Evolutionary conservation across 2,888 invertebrate genomes (phyloP).

Genomic region (Leptura quadrifasciata): DNA sequence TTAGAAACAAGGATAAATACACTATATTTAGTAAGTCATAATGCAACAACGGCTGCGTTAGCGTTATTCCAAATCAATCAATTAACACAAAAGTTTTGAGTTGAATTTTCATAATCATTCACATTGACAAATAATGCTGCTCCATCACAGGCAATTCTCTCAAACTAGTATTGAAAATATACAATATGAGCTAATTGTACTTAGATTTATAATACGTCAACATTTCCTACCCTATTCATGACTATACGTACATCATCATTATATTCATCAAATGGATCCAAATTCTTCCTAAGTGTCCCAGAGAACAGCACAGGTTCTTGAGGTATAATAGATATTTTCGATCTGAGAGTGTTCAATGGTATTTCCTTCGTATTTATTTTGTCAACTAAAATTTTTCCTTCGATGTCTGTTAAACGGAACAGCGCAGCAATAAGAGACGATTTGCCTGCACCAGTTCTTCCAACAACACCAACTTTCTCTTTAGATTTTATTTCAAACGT

Average conservation of each 20-base stretch:
- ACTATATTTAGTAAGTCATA: no score
- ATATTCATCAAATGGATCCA: conserved; percentile 91
- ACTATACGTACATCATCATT: conserved; percentile 76
- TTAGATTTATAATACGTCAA: no score
- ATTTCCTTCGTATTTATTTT: conserved; percentile 81
- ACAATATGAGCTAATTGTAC: no score
- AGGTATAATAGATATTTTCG: conserved; percentile 88
- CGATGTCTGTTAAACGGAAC: conserved; percentile 86
- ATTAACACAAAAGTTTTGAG: no score
- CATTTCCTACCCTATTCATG: neutral
- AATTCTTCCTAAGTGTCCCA: conserved; percentile 89
- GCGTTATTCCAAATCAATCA: no score
- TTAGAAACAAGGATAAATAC: no score
- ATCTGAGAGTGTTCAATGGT: conserved; percentile 84
- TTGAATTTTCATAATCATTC: no score
- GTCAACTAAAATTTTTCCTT: conserved; percentile 89
- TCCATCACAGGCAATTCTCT: no score
- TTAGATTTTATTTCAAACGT: conserved; percentile 78
- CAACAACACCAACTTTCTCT: conserved; percentile 86
- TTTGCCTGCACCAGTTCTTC: conserved; percentile 90
- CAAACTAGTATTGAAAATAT: no score
- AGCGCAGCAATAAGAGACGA: conserved; percentile 85
- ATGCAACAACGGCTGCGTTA: no score
- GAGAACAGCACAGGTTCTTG: conserved; percentile 91
- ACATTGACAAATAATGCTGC: no score